Evolutionary conservation across 2,797 vertebrate genomes (phyloP), one percentile per base, ranked within the genome.

Genomic region (Spizella passerina): DNA sequence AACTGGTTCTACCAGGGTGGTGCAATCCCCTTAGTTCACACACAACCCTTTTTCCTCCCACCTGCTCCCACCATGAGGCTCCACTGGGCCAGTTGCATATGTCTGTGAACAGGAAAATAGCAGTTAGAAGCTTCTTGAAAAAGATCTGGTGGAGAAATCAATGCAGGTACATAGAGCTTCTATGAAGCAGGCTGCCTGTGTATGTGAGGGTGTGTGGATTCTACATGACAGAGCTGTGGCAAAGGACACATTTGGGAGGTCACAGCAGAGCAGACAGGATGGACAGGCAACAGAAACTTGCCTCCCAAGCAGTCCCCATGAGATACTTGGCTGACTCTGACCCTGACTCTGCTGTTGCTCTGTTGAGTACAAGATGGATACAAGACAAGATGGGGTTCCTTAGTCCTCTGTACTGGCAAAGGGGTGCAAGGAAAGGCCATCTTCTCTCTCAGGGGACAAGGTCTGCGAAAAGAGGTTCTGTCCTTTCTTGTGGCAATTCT

Each of bases 1-100:
- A 96, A 94, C 93, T 84, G 55, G 90, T 91, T 81, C 44, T 59
- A 17, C 77, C 4, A 12, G 93, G 26, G 56, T 69, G 77, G 55
- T 93, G 86, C 17, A 88, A 91, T 41, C 15, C 4, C 23, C 43
- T 46, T 10, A 79, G 20, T 9, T 81, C 49, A 78, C 27, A 83
- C 12, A 52, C 7, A 66, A 12, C 4, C 12, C n/a, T 76, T 93
- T 65, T 76, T 49, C 66, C 50, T 93, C 81, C 64, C 64, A 72
- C 32, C 52, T 4, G 1, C 24, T 88, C 70, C 79, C 59, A 90
- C 56, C 73, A 16, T 19, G n/a, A 65, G 66, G 55, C 15, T 85
- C 29, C 4, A 0, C 15, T 53, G 41, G n/a, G 41, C n/a, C 56
- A 60, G 56, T 7, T 7, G 1, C 36, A 5, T 10, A 6, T 41